Evolutionary conservation across 2,797 vertebrate species (phyloP).

Genomic region (Lithobates pipiens): DNA sequence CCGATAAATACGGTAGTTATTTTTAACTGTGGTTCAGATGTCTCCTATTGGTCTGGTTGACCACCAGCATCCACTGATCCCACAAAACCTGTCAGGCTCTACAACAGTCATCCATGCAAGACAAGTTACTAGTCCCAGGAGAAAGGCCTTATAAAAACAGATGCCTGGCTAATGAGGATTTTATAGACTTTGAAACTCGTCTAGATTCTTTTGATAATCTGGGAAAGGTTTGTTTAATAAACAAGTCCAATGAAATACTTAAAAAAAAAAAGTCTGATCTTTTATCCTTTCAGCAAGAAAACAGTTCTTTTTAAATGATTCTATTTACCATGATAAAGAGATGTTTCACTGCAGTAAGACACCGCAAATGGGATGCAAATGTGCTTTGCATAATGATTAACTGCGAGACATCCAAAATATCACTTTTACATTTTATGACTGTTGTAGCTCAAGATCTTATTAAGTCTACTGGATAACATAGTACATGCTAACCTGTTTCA

Average conservation of each 20-base stretch:
- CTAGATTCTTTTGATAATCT: background rate
- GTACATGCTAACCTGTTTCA: background rate
- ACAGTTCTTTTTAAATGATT: background rate
- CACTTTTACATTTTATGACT: background rate
- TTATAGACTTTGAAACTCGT: background rate
- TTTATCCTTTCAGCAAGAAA: background rate
- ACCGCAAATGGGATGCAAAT: constrained; percentile 2
- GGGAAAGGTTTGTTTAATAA: constrained; percentile 9
- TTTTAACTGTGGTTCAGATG: too few relatives aligned
- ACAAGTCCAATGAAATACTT: background rate
- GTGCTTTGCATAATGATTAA: background rate
- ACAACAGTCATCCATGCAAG: too few relatives aligned
- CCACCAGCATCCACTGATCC: background rate
- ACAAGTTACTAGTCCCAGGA: background rate
- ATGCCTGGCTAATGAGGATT: background rate
- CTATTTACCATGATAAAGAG: constrained; percentile 10
- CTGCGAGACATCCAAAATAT: background rate
- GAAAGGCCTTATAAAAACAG: background rate
- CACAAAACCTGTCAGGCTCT: background rate
- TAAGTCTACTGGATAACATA: background rate
- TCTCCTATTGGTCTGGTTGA: background rate
- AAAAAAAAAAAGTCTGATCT: background rate
- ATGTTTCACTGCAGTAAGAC: background rate
- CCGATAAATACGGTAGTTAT: too few relatives aligned
- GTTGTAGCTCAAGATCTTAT: background rate